A percentile compares a stretch with the other conserved stretches of the same genome.
Conservation (phyloP, 2,797 vertebrate genomes). For the Channallabes apus region DNA sequence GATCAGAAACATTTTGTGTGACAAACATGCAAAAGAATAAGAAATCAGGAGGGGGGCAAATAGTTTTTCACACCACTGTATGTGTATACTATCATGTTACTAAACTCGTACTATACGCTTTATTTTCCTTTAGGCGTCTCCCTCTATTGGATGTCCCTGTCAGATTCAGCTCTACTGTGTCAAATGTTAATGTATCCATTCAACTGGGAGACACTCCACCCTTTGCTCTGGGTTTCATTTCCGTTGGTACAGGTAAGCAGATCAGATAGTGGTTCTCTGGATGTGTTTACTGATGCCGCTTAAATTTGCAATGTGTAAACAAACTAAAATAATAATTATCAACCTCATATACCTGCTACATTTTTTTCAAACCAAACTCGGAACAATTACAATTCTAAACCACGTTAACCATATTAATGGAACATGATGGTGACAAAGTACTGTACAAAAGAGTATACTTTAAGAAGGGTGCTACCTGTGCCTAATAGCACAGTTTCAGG, state of each 20-base stretch:
- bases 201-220: slow-evolving; percentile 94
- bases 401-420: neutral
- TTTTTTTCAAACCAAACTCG: neutral
- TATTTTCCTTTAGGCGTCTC: slow-evolving; percentile 72
- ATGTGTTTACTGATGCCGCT: neutral
- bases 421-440: neutral
- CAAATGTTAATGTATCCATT: slow-evolving; percentile 90
- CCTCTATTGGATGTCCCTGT: slow-evolving; percentile 88
- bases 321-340: too few species aligned
- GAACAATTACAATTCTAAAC: neutral
- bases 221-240: slow-evolving; percentile 93
- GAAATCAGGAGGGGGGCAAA: too few species aligned
- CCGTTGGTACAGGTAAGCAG: slow-evolving; percentile 81
- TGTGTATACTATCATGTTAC: neutral
- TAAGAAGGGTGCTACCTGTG: neutral
- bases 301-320: neutral
- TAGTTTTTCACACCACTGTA: too few species aligned
- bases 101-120: neutral
- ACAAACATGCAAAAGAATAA: too few species aligned
- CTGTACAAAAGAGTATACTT: neutral
- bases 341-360: neutral
- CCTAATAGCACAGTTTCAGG: neutral
- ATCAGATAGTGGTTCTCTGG: neutral
- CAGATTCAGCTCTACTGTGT: slow-evolving; percentile 83
- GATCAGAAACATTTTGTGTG: too few species aligned